Percentiles rank a stretch among this genome's conserved stretches.
Conservation (phyloP, 2,113 vertebrate species). For the Hippoglossus stenolepis region DNA sequence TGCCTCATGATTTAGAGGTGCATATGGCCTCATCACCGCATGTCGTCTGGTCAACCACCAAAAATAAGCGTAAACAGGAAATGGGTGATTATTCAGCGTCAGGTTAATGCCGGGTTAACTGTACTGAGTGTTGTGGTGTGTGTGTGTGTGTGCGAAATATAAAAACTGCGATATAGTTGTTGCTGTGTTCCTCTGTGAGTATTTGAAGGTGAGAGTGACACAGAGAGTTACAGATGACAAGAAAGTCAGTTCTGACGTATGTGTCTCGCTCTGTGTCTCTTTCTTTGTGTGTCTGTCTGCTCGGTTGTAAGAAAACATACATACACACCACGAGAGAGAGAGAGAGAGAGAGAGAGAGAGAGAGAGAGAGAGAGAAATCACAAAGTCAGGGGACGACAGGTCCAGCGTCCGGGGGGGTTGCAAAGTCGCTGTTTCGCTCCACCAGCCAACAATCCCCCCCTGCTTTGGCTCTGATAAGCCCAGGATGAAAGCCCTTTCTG, state of each 20-base stretch:
- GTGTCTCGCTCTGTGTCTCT: not conserved
- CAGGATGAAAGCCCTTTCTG: constrained; percentile 80
- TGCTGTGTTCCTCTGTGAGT: not conserved
- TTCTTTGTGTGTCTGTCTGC: constrained; percentile 31
- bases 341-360: not conserved
- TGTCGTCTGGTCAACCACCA: constrained; percentile 44
- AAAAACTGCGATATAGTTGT: not conserved
- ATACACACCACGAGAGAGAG: not conserved
- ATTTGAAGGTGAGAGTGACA: not conserved
- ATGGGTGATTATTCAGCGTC: constrained; percentile 24
- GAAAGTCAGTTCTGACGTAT: constrained; percentile 9
- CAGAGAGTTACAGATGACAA: not conserved
- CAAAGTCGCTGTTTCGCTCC: constrained; percentile 78
- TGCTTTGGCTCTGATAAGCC: constrained; percentile 89
- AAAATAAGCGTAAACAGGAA: constrained; percentile 43
- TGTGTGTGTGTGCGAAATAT: not conserved
- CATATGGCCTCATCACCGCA: constrained; percentile 63
- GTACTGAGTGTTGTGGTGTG: not conserved
- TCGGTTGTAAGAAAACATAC: not conserved
- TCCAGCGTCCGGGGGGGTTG: constrained; percentile 41
- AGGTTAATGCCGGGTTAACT: constrained; percentile 32
- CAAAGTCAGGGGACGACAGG: constrained; percentile 48
- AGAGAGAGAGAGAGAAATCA: constrained; percentile 64
- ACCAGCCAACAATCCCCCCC: constrained; percentile 73
- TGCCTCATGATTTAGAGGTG: constrained; percentile 70